Evolutionary conservation across 2,888 invertebrate genomes (phyloP).

Genomic region (Lasioglossum zephyrum): DNA sequence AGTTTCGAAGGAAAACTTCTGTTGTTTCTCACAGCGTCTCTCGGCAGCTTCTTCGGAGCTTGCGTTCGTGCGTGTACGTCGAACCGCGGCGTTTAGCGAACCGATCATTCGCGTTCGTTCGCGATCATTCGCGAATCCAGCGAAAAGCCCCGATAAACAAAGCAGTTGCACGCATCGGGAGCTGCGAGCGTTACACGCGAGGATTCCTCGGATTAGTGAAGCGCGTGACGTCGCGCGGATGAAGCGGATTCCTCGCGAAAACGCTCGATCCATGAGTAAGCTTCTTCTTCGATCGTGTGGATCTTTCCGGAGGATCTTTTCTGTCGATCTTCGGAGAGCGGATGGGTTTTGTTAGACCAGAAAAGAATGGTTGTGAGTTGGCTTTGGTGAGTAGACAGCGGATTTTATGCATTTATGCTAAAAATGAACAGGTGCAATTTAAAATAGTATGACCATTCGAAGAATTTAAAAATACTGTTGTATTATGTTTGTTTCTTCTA

Average conservation of each 20-base stretch:
- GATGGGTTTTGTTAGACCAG: not conserved
- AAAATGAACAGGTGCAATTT: no score
- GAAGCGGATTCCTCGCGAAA: constrained; percentile 23
- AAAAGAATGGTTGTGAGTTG: not conserved
- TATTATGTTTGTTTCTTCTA: no score
- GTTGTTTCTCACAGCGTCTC: not conserved
- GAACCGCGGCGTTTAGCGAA: constrained; percentile 16
- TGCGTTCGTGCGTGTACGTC: not conserved
- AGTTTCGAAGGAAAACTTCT: not conserved
- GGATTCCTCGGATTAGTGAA: constrained; percentile 45
- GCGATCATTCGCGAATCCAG: constrained; percentile 10
- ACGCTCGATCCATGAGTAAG: not conserved
- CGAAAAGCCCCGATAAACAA: constrained; percentile 39
- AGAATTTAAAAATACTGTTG: no score
- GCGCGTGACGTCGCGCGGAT: constrained; percentile 44
- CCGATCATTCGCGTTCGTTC: not conserved
- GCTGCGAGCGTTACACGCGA: constrained; percentile 8
- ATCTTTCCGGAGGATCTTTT: not conserved
- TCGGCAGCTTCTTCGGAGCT: not conserved
- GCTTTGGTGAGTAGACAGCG: no score
- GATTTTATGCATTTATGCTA: no score
- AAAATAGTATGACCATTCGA: no score
- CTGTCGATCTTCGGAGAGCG: not conserved
- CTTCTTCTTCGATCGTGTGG: not conserved
- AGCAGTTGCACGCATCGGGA: constrained; percentile 11